phyloP scores from a whole-genome alignment of 2,888 invertebrate species.

The Agrochola lychnidis region DNA sequence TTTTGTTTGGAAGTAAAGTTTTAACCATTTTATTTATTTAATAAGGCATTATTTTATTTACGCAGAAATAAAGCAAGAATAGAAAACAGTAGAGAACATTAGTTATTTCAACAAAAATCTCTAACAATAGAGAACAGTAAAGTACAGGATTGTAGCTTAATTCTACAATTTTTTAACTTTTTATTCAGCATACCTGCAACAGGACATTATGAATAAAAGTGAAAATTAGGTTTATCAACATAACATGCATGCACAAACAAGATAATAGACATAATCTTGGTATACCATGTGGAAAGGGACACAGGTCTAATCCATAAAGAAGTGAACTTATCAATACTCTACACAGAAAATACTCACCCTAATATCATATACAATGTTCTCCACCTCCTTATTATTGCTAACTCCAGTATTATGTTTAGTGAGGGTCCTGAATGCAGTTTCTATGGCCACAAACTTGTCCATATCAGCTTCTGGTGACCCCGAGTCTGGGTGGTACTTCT shows the following conservation, averaged over 20 bases:
- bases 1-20: background rate
- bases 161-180: background rate
- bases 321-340: background rate
- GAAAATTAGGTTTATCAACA: background rate
- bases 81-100: background rate
- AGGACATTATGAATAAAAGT: background rate
- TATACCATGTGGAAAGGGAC: background rate
- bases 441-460: slow-evolving; percentile 94
- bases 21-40: background rate
- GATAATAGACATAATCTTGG: background rate
- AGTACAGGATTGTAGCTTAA: background rate
- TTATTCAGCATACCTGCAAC: background rate
- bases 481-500: slow-evolving; percentile 96
- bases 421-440: slow-evolving; percentile 93
- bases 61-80: background rate
- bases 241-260: background rate
- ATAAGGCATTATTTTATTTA: background rate
- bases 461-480: slow-evolving; percentile 93
- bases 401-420: slow-evolving; percentile 91
- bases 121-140: background rate
- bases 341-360: slow-evolving; percentile 82
- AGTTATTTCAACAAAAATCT: background rate
- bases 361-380: slow-evolving; percentile 92
- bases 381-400: slow-evolving; percentile 88
- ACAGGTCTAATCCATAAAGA: background rate